Base-by-base conservation (phyloP, 2,797 vertebrate species). In the Clarias laeviceps region DNA sequence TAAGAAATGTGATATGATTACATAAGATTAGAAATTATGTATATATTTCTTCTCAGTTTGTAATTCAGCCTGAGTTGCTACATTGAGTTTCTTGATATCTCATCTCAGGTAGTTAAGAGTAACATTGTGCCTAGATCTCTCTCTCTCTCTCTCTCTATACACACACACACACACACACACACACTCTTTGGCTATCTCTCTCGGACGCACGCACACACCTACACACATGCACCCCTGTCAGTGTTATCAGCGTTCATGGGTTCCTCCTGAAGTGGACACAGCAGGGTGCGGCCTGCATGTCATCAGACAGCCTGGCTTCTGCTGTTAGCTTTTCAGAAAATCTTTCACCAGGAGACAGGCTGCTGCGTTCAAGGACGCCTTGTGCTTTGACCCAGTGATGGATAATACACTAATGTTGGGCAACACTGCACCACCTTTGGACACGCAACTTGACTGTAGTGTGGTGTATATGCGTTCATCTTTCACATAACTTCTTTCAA, bases 201-300 rank as follows among this genome's bases (percentile, higher is more conserved):
- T 69, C 50, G 14, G 59, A 50, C 57, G 81, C 69, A 86, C 54
- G 59, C 32, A 73, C 82, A 83, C 82, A 59, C 82, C 80, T 69
- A 86, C 76, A 80, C 78, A 78, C 81, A 81, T 82, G 84, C 68
- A 84, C 82, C 65, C 84, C 87, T 72, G 85, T 87, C 77, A 20
- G 50, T 65, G 88, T 91, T 93, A 94, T 94, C 93, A 91, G 29
- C 74, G 70, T 80, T 83, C 27, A 81, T 74, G 72, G 90, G 89
- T 93, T 91, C 93, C 89, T 86, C 73, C 91, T 89, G 84, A 84
- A 93, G 92, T 94, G 90, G 92, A 94, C 92, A 92, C 91, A 93
- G 90, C 73, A 92, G 94, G 93, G 93, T 88, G 92, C 91, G 93
- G 93, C 91, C 40, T 50, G 80, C 76, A 85, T 87, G 74, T 80